These are phyloP conservation scores for Gryon sp. DNA, from an alignment of 1,140 invertebrate genomes.

Conservation along the genomic window DNA sequence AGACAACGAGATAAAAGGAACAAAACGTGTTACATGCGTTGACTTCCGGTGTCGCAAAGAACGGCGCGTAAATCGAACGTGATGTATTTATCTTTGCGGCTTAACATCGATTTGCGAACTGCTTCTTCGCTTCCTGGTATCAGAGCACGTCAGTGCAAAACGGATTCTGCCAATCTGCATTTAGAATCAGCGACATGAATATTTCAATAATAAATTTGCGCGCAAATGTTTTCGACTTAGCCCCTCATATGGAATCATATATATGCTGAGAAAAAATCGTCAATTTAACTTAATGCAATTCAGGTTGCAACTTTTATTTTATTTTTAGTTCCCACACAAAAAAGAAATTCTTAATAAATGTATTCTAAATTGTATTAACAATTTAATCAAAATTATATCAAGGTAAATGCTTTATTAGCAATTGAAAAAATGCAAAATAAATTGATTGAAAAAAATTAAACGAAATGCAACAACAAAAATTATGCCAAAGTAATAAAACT, in stretches of 20 bases:
- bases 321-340: too few relatives aligned
- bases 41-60: constrained; percentile 53
- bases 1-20: constrained; percentile 11
- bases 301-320: too few relatives aligned
- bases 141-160: constrained; percentile 44
- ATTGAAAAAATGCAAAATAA: too few relatives aligned
- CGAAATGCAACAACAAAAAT: too few relatives aligned
- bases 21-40: constrained; percentile 17
- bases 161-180: constrained; percentile 58
- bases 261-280: too few relatives aligned
- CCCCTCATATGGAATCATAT: constrained; percentile 37
- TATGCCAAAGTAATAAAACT: too few relatives aligned
- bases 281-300: too few relatives aligned
- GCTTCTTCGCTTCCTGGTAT: constrained; percentile 61
- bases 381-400: too few relatives aligned
- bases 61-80: constrained; percentile 56
- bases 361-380: too few relatives aligned
- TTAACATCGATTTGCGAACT: constrained; percentile 64
- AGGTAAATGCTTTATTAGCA: too few relatives aligned
- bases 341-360: too few relatives aligned
- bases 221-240: constrained; percentile 28
- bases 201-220: constrained; percentile 62
- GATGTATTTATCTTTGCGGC: constrained; percentile 53
- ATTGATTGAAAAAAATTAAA: too few relatives aligned
- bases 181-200: constrained; percentile 43